phyloP scores from a whole-genome alignment of 2,888 invertebrate species.

The Mimachlamys varia region DNA sequence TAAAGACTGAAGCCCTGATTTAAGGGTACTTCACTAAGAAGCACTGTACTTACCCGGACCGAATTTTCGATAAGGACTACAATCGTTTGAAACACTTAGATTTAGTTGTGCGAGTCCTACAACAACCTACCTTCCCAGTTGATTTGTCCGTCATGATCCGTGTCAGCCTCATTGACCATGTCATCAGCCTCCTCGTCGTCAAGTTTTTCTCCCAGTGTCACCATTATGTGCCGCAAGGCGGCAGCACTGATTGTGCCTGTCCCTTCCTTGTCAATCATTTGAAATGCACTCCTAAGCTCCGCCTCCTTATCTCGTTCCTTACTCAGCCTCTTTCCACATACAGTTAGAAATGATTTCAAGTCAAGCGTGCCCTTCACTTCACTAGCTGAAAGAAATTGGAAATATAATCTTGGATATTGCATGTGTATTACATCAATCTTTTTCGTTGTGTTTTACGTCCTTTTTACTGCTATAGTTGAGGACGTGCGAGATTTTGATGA shows the following conservation, averaged over 20 bases:
- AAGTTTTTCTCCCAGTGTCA: not conserved
- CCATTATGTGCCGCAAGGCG: not conserved
- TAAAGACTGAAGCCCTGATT: too few species aligned
- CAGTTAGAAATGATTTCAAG: not conserved
- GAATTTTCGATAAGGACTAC: too few species aligned
- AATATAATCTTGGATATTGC: not conserved
- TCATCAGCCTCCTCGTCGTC: not conserved
- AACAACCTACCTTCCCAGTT: not conserved
- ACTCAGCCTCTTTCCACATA: constrained; percentile 20
- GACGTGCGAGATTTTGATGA: too few species aligned
- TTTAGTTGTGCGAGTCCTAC: not conserved
- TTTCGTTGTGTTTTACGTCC: too few species aligned
- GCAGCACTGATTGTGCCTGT: not conserved
- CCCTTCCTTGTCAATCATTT: not conserved
- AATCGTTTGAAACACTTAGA: too few species aligned
- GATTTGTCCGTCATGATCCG: not conserved
- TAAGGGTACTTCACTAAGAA: too few species aligned
- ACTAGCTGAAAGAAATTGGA: not conserved
- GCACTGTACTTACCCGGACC: too few species aligned
- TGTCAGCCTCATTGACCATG: not conserved
- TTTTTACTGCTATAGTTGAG: too few species aligned
- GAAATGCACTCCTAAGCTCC: not conserved
- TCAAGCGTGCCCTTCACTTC: not conserved
- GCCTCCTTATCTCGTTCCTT: not conserved
- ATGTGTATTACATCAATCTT: too few species aligned